Conservation (phyloP, 2,888 invertebrate species). For the Drosophila neonasuta region DNA sequence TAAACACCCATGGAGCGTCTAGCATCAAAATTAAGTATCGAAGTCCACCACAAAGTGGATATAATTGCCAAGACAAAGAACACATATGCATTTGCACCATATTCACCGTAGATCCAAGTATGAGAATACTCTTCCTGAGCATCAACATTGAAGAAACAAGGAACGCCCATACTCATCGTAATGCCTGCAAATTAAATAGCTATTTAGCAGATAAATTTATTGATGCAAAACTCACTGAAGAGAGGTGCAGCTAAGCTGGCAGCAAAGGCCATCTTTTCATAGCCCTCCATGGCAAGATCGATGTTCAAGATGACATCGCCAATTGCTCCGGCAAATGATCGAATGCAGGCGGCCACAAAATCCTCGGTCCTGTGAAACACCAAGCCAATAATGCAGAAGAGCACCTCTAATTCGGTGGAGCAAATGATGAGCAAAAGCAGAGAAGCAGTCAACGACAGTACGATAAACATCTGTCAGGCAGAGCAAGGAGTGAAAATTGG, state of each 20-base stretch:
- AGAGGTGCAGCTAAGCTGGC: constrained; percentile 43
- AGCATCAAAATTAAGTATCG: constrained; percentile 40
- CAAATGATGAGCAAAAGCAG: constrained; percentile 34
- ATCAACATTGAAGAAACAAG: constrained; percentile 22
- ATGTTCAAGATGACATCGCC: constrained; percentile 48
- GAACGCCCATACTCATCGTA: constrained; percentile 32
- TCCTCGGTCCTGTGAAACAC: constrained; percentile 37
- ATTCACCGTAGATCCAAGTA: constrained; percentile 39
- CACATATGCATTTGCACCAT: constrained; percentile 34
- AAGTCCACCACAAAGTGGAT: constrained; percentile 28
- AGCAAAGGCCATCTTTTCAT: constrained; percentile 57
- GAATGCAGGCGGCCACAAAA: constrained; percentile 39
- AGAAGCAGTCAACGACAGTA: constrained; percentile 28
- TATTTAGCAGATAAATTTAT: background rate
- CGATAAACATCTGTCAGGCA: constrained; percentile 34
- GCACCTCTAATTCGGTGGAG: constrained; percentile 47
- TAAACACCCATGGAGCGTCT: constrained; percentile 47
- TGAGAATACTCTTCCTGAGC: background rate
- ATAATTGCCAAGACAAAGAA: constrained; percentile 30
- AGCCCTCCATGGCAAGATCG: constrained; percentile 47
- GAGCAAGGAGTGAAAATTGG: background rate
- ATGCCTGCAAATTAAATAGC: constrained; percentile 26
- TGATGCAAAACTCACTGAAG: constrained; percentile 32
- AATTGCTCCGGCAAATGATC: constrained; percentile 29
- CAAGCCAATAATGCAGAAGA: constrained; percentile 37